Percentiles rank a stretch among this genome's conserved stretches.
phyloP scores from a whole-genome alignment of 2,888 invertebrate species.

The Antitype chi region DNA sequence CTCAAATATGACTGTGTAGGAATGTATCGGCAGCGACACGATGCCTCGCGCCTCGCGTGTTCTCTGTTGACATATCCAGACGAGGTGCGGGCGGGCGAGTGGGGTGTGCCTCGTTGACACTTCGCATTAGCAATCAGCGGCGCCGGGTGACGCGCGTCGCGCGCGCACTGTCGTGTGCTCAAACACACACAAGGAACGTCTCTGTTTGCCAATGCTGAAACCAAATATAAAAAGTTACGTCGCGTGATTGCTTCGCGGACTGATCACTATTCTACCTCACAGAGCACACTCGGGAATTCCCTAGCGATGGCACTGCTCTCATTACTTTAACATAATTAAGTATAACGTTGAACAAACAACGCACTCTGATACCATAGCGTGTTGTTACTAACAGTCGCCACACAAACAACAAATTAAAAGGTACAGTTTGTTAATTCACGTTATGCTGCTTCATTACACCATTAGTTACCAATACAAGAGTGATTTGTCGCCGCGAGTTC shows the following conservation, averaged over 20 bases:
- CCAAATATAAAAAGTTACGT: conserved; percentile 4
- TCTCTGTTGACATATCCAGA: conserved; percentile 33
- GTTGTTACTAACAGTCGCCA: too few relatives aligned
- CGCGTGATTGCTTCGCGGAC: neutral
- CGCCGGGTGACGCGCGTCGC: conserved; percentile 44
- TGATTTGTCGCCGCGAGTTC: neutral
- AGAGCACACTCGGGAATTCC: neutral
- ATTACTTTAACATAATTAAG: neutral
- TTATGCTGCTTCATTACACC: neutral
- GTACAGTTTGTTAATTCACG: neutral
- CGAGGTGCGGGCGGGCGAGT: neutral
- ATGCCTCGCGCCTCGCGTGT: neutral
- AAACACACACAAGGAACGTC: conserved; percentile 29
- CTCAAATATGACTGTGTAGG: neutral
- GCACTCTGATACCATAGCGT: neutral
- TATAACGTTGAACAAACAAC: neutral
- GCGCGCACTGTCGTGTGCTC: conserved; percentile 20
- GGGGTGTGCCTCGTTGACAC: conserved; percentile 50
- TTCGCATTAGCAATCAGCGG: conserved; percentile 65
- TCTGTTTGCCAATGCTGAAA: conserved; percentile 16
- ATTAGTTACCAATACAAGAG: neutral
- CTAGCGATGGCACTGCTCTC: neutral
- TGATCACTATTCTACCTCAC: neutral
- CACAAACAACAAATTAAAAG: neutral
- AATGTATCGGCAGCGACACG: neutral